phyloP scores from a whole-genome alignment of 2,888 invertebrate genomes.

The Dione juno region DNA sequence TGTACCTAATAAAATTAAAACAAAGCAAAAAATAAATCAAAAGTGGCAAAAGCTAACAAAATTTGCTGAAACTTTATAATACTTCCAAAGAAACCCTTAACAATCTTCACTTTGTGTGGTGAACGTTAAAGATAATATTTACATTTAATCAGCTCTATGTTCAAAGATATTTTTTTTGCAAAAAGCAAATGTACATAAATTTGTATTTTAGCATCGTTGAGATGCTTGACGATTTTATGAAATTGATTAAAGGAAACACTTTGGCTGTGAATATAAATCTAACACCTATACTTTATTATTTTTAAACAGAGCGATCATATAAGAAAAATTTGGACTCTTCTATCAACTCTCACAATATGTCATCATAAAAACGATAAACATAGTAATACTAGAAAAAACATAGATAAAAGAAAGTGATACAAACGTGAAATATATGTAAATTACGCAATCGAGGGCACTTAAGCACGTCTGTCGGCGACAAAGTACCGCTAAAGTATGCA shows the following conservation, averaged over 20 bases:
- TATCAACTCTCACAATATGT: too few species aligned
- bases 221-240: neutral
- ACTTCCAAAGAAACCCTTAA: constrained; percentile 5
- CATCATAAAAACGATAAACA: neutral
- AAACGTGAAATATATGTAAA: constrained; percentile 4
- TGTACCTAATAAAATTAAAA: too few species aligned
- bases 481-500: neutral
- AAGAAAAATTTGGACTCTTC: neutral
- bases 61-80: neutral
- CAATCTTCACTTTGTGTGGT: neutral
- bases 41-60: neutral
- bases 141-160: neutral
- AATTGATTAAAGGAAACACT: neutral
- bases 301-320: neutral
- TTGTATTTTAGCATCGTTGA: neutral
- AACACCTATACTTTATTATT: neutral
- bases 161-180: neutral
- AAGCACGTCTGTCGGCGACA: constrained; percentile 1
- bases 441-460: constrained; percentile 2
- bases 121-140: constrained; percentile 2
- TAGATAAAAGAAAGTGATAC: neutral
- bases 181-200: neutral
- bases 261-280: neutral
- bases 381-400: too few species aligned
- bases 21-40: neutral